Conservation (phyloP, 2,888 invertebrate genomes). For the Drepanosiphum platanoidis region DNA sequence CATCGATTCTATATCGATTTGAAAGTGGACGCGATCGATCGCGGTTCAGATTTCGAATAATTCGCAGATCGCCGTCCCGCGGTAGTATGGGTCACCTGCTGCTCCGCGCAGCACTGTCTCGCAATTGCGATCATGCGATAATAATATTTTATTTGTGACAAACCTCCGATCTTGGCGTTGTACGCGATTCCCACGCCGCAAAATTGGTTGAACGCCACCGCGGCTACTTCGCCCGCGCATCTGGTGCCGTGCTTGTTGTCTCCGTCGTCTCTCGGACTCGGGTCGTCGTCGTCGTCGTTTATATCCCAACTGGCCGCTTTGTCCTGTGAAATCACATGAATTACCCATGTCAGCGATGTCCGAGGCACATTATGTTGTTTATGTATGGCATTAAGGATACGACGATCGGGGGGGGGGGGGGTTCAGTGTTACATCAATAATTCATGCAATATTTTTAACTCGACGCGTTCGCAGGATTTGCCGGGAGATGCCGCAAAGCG, state of each 20-base stretch:
- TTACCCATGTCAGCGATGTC: conserved; percentile 24
- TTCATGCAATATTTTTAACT: conserved; percentile 37
- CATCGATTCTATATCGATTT: too few species aligned
- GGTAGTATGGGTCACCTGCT: too few species aligned
- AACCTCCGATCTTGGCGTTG: conserved; percentile 95
- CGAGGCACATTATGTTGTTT: conserved; percentile 2
- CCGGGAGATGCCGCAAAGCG: background rate
- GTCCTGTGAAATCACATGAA: conserved; percentile 73
- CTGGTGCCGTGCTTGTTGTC: conserved; percentile 99
- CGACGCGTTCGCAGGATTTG: background rate
- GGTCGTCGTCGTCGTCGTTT: conserved; percentile 96
- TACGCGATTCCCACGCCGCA: conserved; percentile 99
- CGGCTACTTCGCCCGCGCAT: conserved; percentile 99
- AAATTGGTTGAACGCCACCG: conserved; percentile 93
- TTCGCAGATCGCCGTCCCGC: too few species aligned
- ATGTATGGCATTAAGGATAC: background rate
- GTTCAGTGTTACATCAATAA: conserved; percentile 11
- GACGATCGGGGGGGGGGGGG: background rate
- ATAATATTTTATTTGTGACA: conserved; percentile 64
- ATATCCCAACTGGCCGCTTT: conserved; percentile 96
- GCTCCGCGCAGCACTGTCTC: too few species aligned
- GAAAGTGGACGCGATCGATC: too few species aligned
- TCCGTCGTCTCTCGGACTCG: conserved; percentile 98
- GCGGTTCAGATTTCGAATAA: too few species aligned
- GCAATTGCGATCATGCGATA: too few species aligned